Base-by-base conservation (phyloP, 2,113 vertebrate species). In the Rhabdornis inornatus region DNA sequence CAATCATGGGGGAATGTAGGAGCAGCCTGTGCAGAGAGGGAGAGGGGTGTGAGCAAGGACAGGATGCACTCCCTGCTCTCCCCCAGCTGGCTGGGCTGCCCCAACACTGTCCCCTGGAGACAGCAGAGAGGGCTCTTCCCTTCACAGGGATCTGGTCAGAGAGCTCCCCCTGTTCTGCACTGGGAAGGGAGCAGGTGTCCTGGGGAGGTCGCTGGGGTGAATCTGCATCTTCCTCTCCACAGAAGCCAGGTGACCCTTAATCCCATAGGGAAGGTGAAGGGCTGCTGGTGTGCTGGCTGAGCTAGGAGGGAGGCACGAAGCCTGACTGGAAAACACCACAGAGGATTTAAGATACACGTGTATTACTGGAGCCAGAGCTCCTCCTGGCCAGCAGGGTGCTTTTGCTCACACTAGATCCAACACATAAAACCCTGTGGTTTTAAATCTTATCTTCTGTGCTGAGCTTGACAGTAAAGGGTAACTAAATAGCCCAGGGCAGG, bases 1-100 rank as follows among this genome's bases (percentile, higher is more conserved):
- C 17, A 35, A 13, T 31, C 13, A 0, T 6, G 1, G 7, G 21
- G 13, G 45, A 18, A 8, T 20, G 16, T 7, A 39, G 0, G 1
- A 75, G 44, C 35, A 71, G 53, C 33, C 69, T n/a, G 40, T 85
- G 79, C 40, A 16, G 47, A 60, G 45, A 42, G 59, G n/a, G 47
- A 87, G 44, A 60, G 33, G 56, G 39, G 1, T 11, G 13, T 31
- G 40, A 65, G 35, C 33, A 33, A 37, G 53, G 5, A 33, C 53
- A 28, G n/a, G 19, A 15, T 1, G 55, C 50, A 21, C 13, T 17
- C 5, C 37, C 31, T 61, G 45, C 68, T 61, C 11, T n/a, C 30
- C 17, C 68, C 11, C 53, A 21, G 60, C 33, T 55, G 8, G 2
- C 63, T 33, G 63, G 45, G 27, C 55, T 25, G 40, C 22, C 40